Evolutionary conservation across 2,797 vertebrate genomes (phyloP).

Genomic region (Brachymystax lenok): DNA sequence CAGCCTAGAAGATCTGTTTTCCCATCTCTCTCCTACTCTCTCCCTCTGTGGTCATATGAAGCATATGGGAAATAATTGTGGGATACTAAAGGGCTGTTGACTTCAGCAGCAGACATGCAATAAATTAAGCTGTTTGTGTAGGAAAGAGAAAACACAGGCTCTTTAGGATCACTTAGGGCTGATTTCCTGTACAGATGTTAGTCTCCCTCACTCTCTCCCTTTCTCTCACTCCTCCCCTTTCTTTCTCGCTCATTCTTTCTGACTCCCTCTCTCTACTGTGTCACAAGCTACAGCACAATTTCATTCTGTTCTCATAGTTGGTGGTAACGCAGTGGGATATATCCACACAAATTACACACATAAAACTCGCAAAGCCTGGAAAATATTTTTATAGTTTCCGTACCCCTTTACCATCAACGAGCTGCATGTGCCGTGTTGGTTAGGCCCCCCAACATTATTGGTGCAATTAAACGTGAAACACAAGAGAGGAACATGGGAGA

Average conservation of each 20-base stretch:
- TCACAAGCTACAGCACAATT: slow-evolving; percentile 65
- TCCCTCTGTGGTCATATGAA: slow-evolving; percentile 73
- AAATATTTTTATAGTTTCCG: slow-evolving; percentile 83
- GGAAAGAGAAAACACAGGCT: slow-evolving; percentile 69
- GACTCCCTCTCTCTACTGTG: slow-evolving; percentile 45
- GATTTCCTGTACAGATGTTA: slow-evolving; percentile 66
- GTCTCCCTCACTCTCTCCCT: slow-evolving; percentile 8
- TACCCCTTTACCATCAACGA: slow-evolving; percentile 66
- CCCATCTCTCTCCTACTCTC: slow-evolving; percentile 44
- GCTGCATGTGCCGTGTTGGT: slow-evolving; percentile 69
- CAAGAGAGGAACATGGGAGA: slow-evolving; percentile 68
- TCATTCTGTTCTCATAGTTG: slow-evolving; percentile 73
- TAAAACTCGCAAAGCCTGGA: slow-evolving; percentile 77
- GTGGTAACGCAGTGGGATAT: slow-evolving; percentile 78
- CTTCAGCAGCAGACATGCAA: slow-evolving; percentile 77
- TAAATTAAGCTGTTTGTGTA: slow-evolving; percentile 79
- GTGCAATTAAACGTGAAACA: slow-evolving; percentile 81
- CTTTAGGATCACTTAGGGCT: slow-evolving; percentile 73
- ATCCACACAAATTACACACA: slow-evolving; percentile 79
- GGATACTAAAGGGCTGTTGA: slow-evolving; percentile 79
- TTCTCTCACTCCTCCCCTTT: slow-evolving; percentile 30
- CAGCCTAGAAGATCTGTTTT: slow-evolving; percentile 44
- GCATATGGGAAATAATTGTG: slow-evolving; percentile 81
- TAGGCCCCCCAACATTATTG: slow-evolving; percentile 72
- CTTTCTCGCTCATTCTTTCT: slow-evolving; percentile 48